Evolutionary conservation across 2,888 invertebrate genomes (phyloP), one percentile per base, ranked within the genome.

Genomic region (Drosophila merina): DNA sequence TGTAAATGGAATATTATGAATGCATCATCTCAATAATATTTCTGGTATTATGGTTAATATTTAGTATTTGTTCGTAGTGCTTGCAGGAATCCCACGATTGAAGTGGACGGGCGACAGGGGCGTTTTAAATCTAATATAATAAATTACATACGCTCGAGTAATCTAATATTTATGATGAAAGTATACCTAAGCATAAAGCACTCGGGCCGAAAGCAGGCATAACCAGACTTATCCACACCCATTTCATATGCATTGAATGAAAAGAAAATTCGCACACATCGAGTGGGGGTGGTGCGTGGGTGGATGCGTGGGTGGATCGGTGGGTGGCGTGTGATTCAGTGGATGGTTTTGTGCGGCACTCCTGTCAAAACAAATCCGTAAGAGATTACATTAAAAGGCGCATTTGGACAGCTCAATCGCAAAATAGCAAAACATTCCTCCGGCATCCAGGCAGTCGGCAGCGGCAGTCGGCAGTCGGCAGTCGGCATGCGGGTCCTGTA

Each of bases 371-470:
- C 88, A 85, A 85, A 85, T 85, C 84, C 88, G 77, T 86, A 75
- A 87, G 86, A 88, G 85, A 88, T 85, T 86, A 85, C 85, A 83
- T 88, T 83, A 83, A 83, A 81, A 83, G 81, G 72, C 85, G 87
- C 88, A 88, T 85, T 88, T 83, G 83, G 88, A 84, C 85, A 84
- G 81, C 86, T 88, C 86, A 83, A 88, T 85, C 85, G 85, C 79
- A 86, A 86, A 76, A 85, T 85, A 81, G 79, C 71, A 86, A 67
- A 84, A 59, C 55, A 69, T 51, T n/a, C 45, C 47, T 54, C 36
- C 44, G n/a, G 56, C 36, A 66, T n/a, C 30, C 12, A 20, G 36
- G 26, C 10, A 12, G 28, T 25, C 26, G 36, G 36, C 30, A 50
- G 36, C 10, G 36, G 38, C 14, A 26, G 26, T 26, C 26, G 33